Conservation (phyloP, 2,888 invertebrate genomes). For the Anagyrus pseudococci region DNA sequence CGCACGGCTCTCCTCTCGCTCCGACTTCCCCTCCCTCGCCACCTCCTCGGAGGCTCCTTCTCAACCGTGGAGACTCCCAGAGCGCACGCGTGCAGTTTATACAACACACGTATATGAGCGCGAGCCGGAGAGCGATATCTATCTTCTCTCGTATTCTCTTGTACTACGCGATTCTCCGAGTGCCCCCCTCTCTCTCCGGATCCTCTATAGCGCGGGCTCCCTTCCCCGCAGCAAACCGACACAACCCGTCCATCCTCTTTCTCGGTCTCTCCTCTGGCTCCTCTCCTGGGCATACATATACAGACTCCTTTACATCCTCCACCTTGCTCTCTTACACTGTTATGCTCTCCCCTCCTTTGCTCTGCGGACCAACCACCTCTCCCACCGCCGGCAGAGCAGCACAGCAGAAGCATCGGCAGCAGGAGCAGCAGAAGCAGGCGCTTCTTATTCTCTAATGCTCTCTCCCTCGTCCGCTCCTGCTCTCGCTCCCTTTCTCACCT, state of each 20-base stretch:
- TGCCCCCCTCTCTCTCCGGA: too few species aligned
- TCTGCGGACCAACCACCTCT: neutral
- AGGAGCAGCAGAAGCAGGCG: too few species aligned
- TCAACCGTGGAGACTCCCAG: neutral
- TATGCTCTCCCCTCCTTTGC: neutral
- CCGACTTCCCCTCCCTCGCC: neutral
- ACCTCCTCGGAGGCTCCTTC: neutral
- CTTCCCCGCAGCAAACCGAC: too few species aligned
- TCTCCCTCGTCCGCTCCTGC: constrained; percentile 9
- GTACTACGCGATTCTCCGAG: neutral
- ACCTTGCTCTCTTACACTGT: too few species aligned
- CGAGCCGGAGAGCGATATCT: neutral
- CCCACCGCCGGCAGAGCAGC: neutral
- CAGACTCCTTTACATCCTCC: constrained; percentile 1
- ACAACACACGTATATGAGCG: neutral
- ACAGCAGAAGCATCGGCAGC: too few species aligned
- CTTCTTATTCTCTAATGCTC: constrained; percentile 2
- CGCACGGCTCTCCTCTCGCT: constrained; percentile 5
- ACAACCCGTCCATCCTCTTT: constrained; percentile 3
- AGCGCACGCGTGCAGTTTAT: neutral
- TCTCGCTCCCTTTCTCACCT: neutral
- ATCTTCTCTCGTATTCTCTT: neutral
- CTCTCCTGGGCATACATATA: neutral
- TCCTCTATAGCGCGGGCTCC: too few species aligned
- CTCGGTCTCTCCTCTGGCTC: constrained; percentile 1